Evolutionary conservation across 2,797 vertebrate genomes (phyloP).

Genomic region (Enteromius thamalakanensis): DNA sequence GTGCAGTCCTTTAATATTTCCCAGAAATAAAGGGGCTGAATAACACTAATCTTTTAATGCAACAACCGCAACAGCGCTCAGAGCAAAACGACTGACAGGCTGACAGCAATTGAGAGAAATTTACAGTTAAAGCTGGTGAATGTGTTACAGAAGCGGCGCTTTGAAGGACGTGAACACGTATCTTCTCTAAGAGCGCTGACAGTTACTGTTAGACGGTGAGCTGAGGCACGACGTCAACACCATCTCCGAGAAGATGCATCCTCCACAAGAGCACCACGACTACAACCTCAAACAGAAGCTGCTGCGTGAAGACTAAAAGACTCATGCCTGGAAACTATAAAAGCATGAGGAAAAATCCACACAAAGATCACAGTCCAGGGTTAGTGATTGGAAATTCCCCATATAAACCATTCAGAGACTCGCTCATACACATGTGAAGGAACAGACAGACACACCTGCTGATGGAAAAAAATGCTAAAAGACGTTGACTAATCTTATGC

Average conservation of each 20-base stretch:
- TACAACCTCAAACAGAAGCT: not conserved
- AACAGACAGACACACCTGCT: conserved; percentile 18
- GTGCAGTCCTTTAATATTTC: not conserved
- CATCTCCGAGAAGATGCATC: not conserved
- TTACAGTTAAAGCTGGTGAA: not conserved
- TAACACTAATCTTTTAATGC: not conserved
- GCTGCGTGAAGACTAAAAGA: not conserved
- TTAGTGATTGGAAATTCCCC: conserved; percentile 8
- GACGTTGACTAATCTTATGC: not conserved
- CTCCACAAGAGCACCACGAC: not conserved
- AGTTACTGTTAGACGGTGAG: not conserved
- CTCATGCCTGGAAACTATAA: not conserved
- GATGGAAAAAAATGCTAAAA: not conserved
- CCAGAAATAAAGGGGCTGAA: not conserved
- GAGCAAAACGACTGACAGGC: not conserved
- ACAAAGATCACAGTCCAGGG: conserved; percentile 1
- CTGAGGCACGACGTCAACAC: not conserved
- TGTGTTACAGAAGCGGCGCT: not conserved
- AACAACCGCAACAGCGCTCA: not conserved
- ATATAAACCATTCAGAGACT: conserved; percentile 14
- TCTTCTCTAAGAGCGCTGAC: not conserved
- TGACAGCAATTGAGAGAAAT: conserved; percentile 6
- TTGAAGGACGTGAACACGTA: not conserved
- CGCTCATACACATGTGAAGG: not conserved
- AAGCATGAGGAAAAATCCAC: not conserved